Percentiles rank a stretch among this genome's conserved stretches.
phyloP scores from a whole-genome alignment of 2,888 invertebrate species.

The Apamea crenata region DNA sequence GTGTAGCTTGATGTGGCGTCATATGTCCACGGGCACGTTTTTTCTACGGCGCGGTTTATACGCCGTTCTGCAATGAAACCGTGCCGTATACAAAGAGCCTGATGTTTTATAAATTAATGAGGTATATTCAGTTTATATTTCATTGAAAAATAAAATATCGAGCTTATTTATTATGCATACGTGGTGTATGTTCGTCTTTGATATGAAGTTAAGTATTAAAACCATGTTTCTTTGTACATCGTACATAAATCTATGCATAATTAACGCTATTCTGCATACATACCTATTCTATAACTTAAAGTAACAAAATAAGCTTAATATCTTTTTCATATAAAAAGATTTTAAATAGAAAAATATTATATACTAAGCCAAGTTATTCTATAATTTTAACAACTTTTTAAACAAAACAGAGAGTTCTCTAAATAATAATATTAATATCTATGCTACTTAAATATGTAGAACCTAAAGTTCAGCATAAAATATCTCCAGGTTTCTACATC shows the following conservation, averaged over 20 bases:
- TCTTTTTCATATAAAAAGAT: not conserved
- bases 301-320: no score
- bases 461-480: not conserved
- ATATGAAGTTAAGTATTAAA: slow-evolving; percentile 14
- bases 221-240: slow-evolving; percentile 3
- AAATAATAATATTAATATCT: not conserved
- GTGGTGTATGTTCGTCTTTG: not conserved
- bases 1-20: not conserved
- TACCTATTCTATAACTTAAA: not conserved
- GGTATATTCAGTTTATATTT: not conserved
- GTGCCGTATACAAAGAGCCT: no score
- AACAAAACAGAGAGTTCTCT: not conserved
- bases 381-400: not conserved
- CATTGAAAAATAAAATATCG: not conserved
- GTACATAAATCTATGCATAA: slow-evolving; percentile 9
- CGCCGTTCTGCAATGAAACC: no score
- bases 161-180: slow-evolving; percentile 19
- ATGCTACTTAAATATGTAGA: not conserved
- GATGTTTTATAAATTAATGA: not conserved
- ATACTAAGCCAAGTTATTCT: not conserved
- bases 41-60: no score
- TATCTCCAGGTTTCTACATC: not conserved
- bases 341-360: not conserved
- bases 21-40: no score
- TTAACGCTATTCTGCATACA: not conserved